These are phyloP conservation scores for Nomada fucata DNA, from an alignment of 2,888 invertebrate species.

Conservation along the genomic window DNA sequence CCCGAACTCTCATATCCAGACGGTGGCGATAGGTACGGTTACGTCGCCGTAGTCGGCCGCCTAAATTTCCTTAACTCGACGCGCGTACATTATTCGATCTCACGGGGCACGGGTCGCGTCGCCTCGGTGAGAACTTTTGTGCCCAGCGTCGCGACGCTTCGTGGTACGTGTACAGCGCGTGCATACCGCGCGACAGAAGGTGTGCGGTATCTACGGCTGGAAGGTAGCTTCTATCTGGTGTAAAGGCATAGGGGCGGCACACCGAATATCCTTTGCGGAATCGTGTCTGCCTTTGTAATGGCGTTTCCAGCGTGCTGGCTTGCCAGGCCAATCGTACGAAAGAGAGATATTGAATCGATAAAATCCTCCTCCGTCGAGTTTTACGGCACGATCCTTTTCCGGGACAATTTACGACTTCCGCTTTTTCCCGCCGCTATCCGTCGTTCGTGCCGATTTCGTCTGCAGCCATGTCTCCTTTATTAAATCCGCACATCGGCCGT, in stretches of 20 bases:
- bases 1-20: slow-evolving; percentile 79
- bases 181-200: not conserved
- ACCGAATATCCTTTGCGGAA: slow-evolving; percentile 62
- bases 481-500: slow-evolving; percentile 50
- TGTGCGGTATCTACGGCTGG: not conserved
- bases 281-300: slow-evolving; percentile 63
- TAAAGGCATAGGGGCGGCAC: slow-evolving; percentile 51
- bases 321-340: slow-evolving; percentile 56
- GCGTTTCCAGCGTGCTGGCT: slow-evolving; percentile 55
- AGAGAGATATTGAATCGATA: slow-evolving; percentile 73
- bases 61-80: slow-evolving; percentile 80
- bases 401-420: slow-evolving; percentile 68
- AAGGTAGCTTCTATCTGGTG: slow-evolving; percentile 8
- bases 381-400: slow-evolving; percentile 68
- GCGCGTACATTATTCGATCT: slow-evolving; percentile 75
- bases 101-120: slow-evolving; percentile 39
- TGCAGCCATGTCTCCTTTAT: slow-evolving; percentile 61
- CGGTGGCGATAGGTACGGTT: slow-evolving; percentile 46
- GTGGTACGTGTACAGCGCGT: not conserved
- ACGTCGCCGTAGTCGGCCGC: slow-evolving; percentile 59
- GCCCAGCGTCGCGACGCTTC: slow-evolving; percentile 3
- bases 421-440: slow-evolving; percentile 57
- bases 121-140: slow-evolving; percentile 44
- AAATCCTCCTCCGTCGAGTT: slow-evolving; percentile 66
- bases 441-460: slow-evolving; percentile 61